Base-by-base conservation (phyloP, 2,797 vertebrate species). In the Yasuhikotakia modesta region DNA sequence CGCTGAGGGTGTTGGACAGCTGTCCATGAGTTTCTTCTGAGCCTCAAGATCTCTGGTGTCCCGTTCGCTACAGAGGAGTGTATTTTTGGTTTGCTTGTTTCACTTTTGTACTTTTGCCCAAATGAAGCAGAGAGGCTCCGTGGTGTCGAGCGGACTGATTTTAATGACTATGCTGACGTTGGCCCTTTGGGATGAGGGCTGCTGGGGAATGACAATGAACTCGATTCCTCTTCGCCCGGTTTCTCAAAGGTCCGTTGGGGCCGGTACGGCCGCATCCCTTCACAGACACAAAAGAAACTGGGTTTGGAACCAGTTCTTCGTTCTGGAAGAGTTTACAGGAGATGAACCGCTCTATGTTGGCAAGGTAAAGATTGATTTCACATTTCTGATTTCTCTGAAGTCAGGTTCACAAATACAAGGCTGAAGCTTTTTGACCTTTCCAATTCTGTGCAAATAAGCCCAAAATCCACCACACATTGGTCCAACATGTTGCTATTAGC, bases 251-350 rank as follows among this genome's bases (percentile, higher is more conserved):
- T 63, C 70, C 85, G 90, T 48, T 88, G 90, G 83, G 57, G 35
- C 55, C 10, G 57, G 63, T 50, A 24, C 73, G 50, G 70, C 48
- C 7, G 86, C 85, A 70, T 83, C 87, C 0, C 71, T 71, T 21
- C 77, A 77, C 19, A 91, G 93, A 87, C 90, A 91, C 39, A 96
- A 94, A 85, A 94, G 96, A 82, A 96, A 96, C 92, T 98, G 96
- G 96, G 96, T 98, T 70, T 98, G 96, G 96, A 98, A 98, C 88
- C 96, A 97, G 50, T 98, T 98, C 93, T 98, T 98, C 60, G 94
- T 98, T 30, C 90, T 97, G 90, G 96, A 98, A 88, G 96, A 98
- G 87, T 96, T 94, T 87, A 95, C 93, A 11, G 95, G 96, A 74
- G 94, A 95, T 0, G 96, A 96, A 70, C 96, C 95, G 8, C 93